These are phyloP conservation scores for Salmo trutta DNA, from an alignment of 2,797 vertebrate genomes.

Conservation along the genomic window DNA sequence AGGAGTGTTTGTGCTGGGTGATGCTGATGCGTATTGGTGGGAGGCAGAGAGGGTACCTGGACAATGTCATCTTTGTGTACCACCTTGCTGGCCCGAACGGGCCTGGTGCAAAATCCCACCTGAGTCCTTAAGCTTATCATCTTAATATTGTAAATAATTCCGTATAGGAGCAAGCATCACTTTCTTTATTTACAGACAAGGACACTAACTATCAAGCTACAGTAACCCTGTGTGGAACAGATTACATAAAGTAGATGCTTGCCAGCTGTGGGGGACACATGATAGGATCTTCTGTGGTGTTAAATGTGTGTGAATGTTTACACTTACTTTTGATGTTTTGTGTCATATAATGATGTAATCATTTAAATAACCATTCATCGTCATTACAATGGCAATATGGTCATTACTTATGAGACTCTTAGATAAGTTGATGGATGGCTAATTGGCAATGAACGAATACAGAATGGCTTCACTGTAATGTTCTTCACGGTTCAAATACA, in stretches of 20 bases:
- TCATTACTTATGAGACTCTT: conserved; percentile 24
- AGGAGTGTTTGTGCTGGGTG: conserved; percentile 31
- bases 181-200: conserved; percentile 27
- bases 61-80: conserved; percentile 55
- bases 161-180: conserved; percentile 20
- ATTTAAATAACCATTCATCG: conserved; percentile 62
- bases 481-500: conserved; percentile 32
- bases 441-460: conserved; percentile 47
- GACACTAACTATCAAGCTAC: conserved; percentile 26
- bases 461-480: conserved; percentile 48
- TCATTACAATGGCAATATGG: conserved; percentile 37
- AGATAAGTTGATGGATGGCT: conserved; percentile 40
- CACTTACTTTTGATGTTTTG: conserved; percentile 30
- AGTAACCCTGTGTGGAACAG: conserved; percentile 25
- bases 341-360: conserved; percentile 50
- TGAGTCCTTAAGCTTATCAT: conserved; percentile 37
- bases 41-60: conserved; percentile 48
- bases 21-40: conserved; percentile 36
- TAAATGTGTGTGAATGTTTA: conserved; percentile 48
- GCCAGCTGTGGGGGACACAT: conserved; percentile 49
- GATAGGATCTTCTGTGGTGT: conserved; percentile 50
- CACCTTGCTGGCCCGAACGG: conserved; percentile 8
- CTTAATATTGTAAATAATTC: conserved; percentile 44
- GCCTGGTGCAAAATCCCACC: conserved; percentile 13
- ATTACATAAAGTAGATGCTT: conserved; percentile 12